Evolutionary conservation across 2,888 invertebrate species (phyloP).

Genomic region (Xanthostigma xanthostigma): DNA sequence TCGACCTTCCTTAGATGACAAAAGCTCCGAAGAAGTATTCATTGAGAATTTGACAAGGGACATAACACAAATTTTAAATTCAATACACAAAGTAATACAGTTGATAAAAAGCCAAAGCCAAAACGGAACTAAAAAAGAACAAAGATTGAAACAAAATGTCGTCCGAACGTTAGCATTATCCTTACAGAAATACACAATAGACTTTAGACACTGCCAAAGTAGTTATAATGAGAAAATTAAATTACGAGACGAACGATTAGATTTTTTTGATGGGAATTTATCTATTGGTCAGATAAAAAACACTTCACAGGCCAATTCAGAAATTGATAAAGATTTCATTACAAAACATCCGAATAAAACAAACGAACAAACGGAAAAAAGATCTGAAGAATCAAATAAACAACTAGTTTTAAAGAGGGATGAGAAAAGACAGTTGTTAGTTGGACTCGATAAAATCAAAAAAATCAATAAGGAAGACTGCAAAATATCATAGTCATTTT

Average conservation of each 20-base stretch:
- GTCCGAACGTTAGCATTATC: slow-evolving; percentile 70
- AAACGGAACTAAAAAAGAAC: slow-evolving; percentile 53
- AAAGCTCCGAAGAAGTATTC: slow-evolving; percentile 64
- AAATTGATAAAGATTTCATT: not conserved
- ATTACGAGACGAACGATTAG: slow-evolving; percentile 78
- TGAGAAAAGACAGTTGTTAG: not conserved
- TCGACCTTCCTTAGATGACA: slow-evolving; percentile 79
- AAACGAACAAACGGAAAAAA: not conserved
- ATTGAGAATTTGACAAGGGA: slow-evolving; percentile 76
- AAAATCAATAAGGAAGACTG: slow-evolving; percentile 3
- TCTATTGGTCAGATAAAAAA: not conserved
- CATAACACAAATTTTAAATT: slow-evolving; percentile 65
- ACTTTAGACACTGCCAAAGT: slow-evolving; percentile 75
- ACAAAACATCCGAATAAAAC: not conserved
- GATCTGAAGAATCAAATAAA: not conserved
- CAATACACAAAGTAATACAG: slow-evolving; percentile 54
- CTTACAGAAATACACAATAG: slow-evolving; percentile 72
- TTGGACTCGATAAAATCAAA: not conserved
- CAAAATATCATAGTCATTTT: not conserved
- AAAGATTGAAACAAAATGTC: slow-evolving; percentile 68
- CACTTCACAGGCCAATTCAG: not conserved
- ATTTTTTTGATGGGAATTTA: slow-evolving; percentile 19
- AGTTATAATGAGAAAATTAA: slow-evolving; percentile 76
- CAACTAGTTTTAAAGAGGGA: not conserved
- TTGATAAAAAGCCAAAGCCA: slow-evolving; percentile 47